Conservation (phyloP, 2,888 invertebrate species). For the Perdita meconis region DNA sequence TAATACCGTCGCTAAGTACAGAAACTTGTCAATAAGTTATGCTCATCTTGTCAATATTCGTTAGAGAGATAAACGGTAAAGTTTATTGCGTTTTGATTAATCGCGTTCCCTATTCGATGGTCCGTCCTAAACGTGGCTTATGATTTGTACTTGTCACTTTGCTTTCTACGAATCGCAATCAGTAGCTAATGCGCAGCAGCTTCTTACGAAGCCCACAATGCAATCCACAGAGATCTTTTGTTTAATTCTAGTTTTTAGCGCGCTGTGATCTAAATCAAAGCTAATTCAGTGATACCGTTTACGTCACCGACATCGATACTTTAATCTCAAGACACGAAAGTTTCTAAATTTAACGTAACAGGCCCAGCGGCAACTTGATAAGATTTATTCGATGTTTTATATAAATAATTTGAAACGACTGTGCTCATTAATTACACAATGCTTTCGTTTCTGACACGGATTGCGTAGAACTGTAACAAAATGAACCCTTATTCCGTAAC, state of each 20-base stretch:
- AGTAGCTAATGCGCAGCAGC: constrained; percentile 13
- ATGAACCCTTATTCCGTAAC: no score
- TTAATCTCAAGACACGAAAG: background rate
- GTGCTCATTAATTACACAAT: constrained; percentile 11
- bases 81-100: constrained; percentile 42
- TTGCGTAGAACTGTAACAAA: background rate
- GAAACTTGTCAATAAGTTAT: no score
- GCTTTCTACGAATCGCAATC: constrained; percentile 33
- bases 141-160: constrained; percentile 48
- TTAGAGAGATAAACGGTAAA: background rate
- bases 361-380: background rate
- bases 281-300: constrained; percentile 4
- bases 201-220: constrained; percentile 12
- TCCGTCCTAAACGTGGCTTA: constrained; percentile 18
- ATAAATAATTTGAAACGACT: background rate
- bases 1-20: no score
- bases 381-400: background rate
- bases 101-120: constrained; percentile 25
- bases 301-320: constrained; percentile 29
- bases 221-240: constrained; percentile 17
- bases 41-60: background rate
- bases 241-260: constrained; percentile 43
- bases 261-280: constrained; percentile 24
- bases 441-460: background rate
- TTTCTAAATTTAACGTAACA: constrained; percentile 34